Conservation (phyloP, 2,888 invertebrate species). For the Hemistola chrysoprasaria region DNA sequence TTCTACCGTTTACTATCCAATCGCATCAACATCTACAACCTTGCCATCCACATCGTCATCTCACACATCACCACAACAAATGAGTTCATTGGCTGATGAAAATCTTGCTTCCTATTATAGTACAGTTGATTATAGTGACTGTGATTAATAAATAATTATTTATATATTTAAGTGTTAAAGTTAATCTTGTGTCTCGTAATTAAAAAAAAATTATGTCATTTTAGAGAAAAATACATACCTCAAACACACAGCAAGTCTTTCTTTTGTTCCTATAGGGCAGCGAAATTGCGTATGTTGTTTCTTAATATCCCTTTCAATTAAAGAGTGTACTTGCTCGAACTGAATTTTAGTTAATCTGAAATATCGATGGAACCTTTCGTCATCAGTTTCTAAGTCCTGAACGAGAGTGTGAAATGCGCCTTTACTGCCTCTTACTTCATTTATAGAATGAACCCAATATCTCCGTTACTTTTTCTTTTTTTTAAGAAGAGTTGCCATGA, state of each 20-base stretch:
- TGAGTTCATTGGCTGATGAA: no score
- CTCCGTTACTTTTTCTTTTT: no score
- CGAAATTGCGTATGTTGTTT: constrained; percentile 29
- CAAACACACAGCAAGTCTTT: constrained; percentile 30
- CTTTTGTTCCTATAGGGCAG: constrained; percentile 28
- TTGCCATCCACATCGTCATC: no score
- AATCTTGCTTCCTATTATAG: no score
- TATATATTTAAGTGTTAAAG: no score
- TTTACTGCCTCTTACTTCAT: constrained; percentile 11
- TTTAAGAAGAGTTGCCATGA: no score
- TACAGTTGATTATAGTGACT: no score
- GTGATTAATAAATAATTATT: constrained; percentile 1
- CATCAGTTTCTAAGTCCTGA: constrained; percentile 19
- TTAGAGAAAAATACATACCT: constrained; percentile 26
- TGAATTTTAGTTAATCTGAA: constrained; percentile 16
- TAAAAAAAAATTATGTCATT: constrained; percentile 14
- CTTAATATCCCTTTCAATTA: constrained; percentile 18
- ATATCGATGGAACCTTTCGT: constrained; percentile 20
- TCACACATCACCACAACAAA: no score
- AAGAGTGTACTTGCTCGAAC: constrained; percentile 17
- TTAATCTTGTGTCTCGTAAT: constrained; percentile 7
- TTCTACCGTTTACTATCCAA: no score
- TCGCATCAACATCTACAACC: no score
- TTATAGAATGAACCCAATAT: constrained; percentile 18
- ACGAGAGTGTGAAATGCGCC: constrained; percentile 19